Evolutionary conservation across 2,888 invertebrate species (phyloP).

Genomic region (Aspidapion aeneum): DNA sequence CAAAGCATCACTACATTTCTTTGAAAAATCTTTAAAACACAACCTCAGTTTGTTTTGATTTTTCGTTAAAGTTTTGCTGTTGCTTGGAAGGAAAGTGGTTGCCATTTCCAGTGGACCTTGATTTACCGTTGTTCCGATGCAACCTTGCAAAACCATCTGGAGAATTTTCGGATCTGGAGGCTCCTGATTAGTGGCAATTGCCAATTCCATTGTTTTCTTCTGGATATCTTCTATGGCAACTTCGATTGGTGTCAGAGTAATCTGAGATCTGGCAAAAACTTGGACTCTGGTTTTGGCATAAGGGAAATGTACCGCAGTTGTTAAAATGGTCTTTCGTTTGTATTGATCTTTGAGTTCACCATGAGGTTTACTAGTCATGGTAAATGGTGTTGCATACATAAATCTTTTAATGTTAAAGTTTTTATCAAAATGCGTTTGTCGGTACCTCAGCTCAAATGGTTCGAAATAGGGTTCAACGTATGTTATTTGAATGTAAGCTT

Average conservation of each 20-base stretch:
- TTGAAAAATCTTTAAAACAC: constrained; percentile 95
- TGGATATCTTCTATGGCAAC: constrained; percentile 96
- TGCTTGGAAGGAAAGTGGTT: constrained; percentile 86
- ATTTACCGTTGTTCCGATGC: constrained; percentile 91
- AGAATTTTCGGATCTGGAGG: constrained; percentile 96
- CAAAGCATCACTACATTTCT: constrained; percentile 90
- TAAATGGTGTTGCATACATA: constrained; percentile 96
- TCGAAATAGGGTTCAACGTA: constrained; percentile 99
- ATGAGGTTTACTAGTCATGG: constrained; percentile 90
- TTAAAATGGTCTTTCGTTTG: constrained; percentile 93
- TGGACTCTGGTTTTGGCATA: constrained; percentile 94
- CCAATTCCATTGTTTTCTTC: constrained; percentile 84
- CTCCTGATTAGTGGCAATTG: constrained; percentile 83
- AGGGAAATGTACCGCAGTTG: constrained; percentile 91
- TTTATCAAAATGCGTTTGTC: constrained; percentile 85
- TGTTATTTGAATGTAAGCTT: constrained; percentile 95
- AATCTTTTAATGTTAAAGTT: constrained; percentile 96
- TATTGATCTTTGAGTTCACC: constrained; percentile 95
- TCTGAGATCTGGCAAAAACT: constrained; percentile 73
- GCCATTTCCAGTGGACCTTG: constrained; percentile 97
- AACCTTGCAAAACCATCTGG: constrained; percentile 98
- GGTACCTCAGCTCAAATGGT: constrained; percentile 81
- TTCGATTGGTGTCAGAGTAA: constrained; percentile 46
- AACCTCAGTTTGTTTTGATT: constrained; percentile 91
- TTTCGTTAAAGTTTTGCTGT: constrained; percentile 72